Evolutionary conservation across 1,140 invertebrate species (phyloP), one percentile per base, ranked within the genome.

Genomic region (Papilio glaucus): DNA sequence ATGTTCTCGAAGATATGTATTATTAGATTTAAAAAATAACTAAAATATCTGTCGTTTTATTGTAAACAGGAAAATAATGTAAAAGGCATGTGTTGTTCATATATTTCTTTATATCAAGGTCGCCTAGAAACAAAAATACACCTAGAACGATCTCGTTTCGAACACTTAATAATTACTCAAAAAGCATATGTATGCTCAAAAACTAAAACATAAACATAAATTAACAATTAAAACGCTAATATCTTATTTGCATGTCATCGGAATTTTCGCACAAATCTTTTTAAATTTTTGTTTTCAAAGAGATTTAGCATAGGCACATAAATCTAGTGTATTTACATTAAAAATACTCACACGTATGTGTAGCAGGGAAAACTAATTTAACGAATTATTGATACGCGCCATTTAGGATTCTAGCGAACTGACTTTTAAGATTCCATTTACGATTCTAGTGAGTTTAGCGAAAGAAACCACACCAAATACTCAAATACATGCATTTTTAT

Each of bases 191-290:
- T 26, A 57, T 57, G 4, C 24, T 57, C 21, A 57, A 57, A 12
- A 24, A 12, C 45, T 18, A 49, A 24, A 53, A 24, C 49, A 53
- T 53, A 53, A 53, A 53, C 49, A 53, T 53, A 53, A 53, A 53
- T 53, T 53, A 24, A 53, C 49, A 53, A 53, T 53, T 53, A 53
- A 53, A 21, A 53, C 21, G 49, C 49, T 26, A 53, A 53, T 18
- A 21, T 53, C 49, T 53, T 53, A 53, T 53, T 24, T 53, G 49
- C 49, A 53, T 53, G 18, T 53, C 49, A 18, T 4, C 8, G 49
- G 49, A 53, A 53, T 53, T 53, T 53, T 53, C 24, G 5, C 18
- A 53, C 49, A 53, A 24, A 49, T 49, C 9, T 53, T 53, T 53
- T 53, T 53, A 53, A 53, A 53, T 53, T 53, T 24, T 53, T 3